A percentile compares a stretch with the other conserved stretches of the same genome.
phyloP scores from a whole-genome alignment of 53 echinoderm and acorn worm species.

The Pentamera pediparva region DNA sequence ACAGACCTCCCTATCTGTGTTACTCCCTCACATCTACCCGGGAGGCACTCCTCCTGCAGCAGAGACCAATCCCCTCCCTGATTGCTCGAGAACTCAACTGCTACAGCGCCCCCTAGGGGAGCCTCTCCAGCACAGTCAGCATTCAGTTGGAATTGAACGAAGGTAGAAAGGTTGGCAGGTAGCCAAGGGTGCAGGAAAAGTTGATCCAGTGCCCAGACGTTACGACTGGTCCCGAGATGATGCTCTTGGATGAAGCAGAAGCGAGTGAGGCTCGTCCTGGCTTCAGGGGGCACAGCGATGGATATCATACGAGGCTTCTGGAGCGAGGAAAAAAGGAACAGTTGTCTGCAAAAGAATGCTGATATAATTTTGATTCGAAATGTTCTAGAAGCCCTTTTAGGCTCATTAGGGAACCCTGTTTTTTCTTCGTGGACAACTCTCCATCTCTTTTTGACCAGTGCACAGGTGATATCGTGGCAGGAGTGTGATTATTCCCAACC shows the following conservation, averaged over 20 bases:
- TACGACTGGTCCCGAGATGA: constrained; percentile 73
- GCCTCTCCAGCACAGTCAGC: constrained; percentile 45
- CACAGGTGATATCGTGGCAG: no score
- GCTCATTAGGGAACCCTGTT: no score
- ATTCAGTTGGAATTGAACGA: constrained; percentile 72
- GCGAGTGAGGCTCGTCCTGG: constrained; percentile 55
- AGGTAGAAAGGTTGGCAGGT: constrained; percentile 41
- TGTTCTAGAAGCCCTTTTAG: background rate
- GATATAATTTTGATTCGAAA: background rate
- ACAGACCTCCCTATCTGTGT: constrained; percentile 45
- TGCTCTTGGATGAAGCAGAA: constrained; percentile 70
- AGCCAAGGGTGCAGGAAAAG: constrained; percentile 60
- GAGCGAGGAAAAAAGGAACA: constrained; percentile 3
- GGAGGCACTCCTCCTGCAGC: constrained; percentile 60
- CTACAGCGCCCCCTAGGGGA: constrained; percentile 22
- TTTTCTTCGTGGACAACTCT: no score
- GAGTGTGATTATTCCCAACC: no score
- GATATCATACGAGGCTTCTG: constrained; percentile 80
- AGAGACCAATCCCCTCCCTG: constrained; percentile 73
- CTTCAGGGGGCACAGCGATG: constrained; percentile 50
- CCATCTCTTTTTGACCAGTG: no score
- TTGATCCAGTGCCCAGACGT: constrained; percentile 90
- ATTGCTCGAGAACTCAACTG: constrained; percentile 84
- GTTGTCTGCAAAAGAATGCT: background rate
- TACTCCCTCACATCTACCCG: constrained; percentile 57